phyloP scores from a whole-genome alignment of 2,888 invertebrate species.

The Brachyopa scutellaris region DNA sequence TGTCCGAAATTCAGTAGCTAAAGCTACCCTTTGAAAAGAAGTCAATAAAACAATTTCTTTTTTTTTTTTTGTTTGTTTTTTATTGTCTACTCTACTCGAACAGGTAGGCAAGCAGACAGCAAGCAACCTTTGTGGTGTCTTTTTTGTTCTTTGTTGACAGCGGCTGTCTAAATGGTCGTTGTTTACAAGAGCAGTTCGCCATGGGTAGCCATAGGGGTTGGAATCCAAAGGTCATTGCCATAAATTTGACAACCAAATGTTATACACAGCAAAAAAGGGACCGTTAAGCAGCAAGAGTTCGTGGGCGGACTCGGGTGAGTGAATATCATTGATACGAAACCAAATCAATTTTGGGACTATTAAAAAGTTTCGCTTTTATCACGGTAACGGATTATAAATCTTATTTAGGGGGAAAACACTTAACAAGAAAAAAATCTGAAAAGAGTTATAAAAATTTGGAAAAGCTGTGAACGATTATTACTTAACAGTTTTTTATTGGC shows the following conservation, averaged over 20 bases:
- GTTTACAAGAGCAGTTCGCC: slow-evolving; percentile 6
- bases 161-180: slow-evolving; percentile 6
- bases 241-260: slow-evolving; percentile 37
- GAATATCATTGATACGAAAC: slow-evolving; percentile 32
- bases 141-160: slow-evolving; percentile 18
- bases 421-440: not conserved
- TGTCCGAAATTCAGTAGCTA: not conserved
- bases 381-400: slow-evolving; percentile 28
- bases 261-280: slow-evolving; percentile 39
- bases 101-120: slow-evolving; percentile 39
- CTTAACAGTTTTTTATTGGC: slow-evolving; percentile 4
- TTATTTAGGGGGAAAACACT: slow-evolving; percentile 14
- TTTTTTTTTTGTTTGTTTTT: slow-evolving; percentile 6
- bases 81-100: slow-evolving; percentile 19
- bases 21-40: not conserved
- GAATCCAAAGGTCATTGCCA: slow-evolving; percentile 42
- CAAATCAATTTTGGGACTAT: slow-evolving; percentile 47
- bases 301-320: slow-evolving; percentile 13
- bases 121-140: slow-evolving; percentile 24
- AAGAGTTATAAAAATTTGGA: not conserved
- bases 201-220: not conserved
- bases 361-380: slow-evolving; percentile 31
- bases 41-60: slow-evolving; percentile 19
- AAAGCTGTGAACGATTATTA: slow-evolving; percentile 23
- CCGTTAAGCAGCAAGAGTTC: not conserved